phyloP scores from a whole-genome alignment of 1,140 invertebrate genomes.

The Drosophila funebris region DNA sequence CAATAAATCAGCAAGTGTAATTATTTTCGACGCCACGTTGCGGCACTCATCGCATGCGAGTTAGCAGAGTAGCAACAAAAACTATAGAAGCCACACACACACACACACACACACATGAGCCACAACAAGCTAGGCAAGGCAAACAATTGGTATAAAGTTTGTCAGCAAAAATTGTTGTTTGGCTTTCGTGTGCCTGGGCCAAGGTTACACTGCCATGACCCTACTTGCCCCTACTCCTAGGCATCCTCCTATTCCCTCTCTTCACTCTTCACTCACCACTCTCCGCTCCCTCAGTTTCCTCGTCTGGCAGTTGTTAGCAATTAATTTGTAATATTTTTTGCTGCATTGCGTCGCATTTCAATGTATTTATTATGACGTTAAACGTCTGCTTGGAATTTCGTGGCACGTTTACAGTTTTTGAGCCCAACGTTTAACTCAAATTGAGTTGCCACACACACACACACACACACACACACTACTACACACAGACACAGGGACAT shows the following conservation, averaged over 20 bases:
- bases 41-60: constrained; percentile 45
- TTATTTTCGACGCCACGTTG: constrained; percentile 72
- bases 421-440: constrained; percentile 45
- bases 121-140: background rate
- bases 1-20: constrained; percentile 80
- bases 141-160: constrained; percentile 36
- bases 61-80: constrained; percentile 13
- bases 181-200: background rate
- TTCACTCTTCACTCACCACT: background rate
- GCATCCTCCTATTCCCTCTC: background rate
- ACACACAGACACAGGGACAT: background rate
- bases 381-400: constrained; percentile 11
- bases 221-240: no score
- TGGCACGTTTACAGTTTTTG: constrained; percentile 31
- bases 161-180: constrained; percentile 21
- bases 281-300: background rate
- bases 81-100: constrained; percentile 2
- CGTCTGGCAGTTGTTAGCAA: constrained; percentile 14
- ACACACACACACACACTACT: background rate
- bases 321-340: constrained; percentile 45
- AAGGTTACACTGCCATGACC: constrained; percentile 8
- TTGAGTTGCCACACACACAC: constrained; percentile 44
- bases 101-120: background rate
- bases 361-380: constrained; percentile 27
- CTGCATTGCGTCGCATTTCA: constrained; percentile 41